Base-by-base conservation (phyloP, 2,113 vertebrate genomes). In the Rhizomys pruinosus region DNA sequence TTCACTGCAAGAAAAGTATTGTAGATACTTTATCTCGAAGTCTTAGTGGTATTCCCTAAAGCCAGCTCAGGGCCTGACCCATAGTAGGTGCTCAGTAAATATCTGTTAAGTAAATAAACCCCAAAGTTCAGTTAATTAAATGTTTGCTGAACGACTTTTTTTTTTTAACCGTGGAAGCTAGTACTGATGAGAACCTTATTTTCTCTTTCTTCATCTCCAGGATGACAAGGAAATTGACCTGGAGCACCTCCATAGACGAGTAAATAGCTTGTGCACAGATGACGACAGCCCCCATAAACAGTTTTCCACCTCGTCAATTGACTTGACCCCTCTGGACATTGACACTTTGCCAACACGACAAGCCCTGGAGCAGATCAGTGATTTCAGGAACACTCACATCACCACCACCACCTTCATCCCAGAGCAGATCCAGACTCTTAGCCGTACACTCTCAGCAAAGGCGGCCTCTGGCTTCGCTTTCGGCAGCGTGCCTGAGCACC, bases 251-350 rank as follows among this genome's bases (percentile, higher is more conserved):
- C 99, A 99, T 98, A 99, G 99, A 98, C 98, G 99, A 69, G 99
- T 99, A 98, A 99, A 99, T 99, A 99, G 99, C 98, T 98, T 99
- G 98, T 99, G 99, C 99, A 99, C 99, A 97, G 99, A 99, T n/a
- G 99, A 99, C 22, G 99, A 99, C 97, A 99, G 99, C 98, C 99
- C 99, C 97, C 99, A 99, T 98, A 99, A 99, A 99, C 99, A 99
- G 98, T 99, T 99, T 98, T 99, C 99, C 98, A 99, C 99, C 98
- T 99, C 99, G 68, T 99, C 99, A 90, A 99, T 99, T 98, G 99
- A 99, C 98, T 98, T 99, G 98, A 99, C 99, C 84, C 99, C 99
- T 4, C 98, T 99, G 97, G 99, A 99, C 98, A 99, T 99, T 98
- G 99, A 99, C 98, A 99, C 99, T 68, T 98, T 99, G 96, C 99